phyloP scores from a whole-genome alignment of 2,797 vertebrate genomes.

The Melanotaenia boesemani region DNA sequence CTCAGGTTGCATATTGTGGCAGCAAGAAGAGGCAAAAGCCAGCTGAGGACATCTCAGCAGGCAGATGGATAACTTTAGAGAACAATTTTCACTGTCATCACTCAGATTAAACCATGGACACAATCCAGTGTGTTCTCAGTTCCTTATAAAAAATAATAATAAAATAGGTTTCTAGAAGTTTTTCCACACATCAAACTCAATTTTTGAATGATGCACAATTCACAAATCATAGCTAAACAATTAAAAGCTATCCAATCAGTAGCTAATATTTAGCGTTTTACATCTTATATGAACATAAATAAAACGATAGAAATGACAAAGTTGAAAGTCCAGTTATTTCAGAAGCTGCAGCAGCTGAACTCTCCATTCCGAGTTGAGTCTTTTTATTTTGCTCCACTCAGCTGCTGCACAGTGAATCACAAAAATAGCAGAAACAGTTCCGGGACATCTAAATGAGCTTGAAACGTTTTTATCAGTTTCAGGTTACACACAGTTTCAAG shows the following conservation, averaged over 20 bases:
- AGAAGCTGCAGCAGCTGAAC: constrained; percentile 6
- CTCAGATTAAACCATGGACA: not conserved
- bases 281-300: too few relatives aligned
- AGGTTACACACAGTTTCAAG: constrained; percentile 62
- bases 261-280: too few relatives aligned
- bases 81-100: not conserved
- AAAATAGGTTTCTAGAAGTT: too few relatives aligned
- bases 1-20: constrained; percentile 62
- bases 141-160: not conserved
- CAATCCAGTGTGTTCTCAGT: not conserved
- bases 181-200: not conserved
- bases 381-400: constrained; percentile 14
- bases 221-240: not conserved
- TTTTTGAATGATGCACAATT: not conserved
- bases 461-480: constrained; percentile 61
- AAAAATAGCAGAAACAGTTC: constrained; percentile 53
- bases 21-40: constrained; percentile 42
- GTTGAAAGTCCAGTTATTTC: not conserved
- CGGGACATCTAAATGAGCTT: constrained; percentile 33
- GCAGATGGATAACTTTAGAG: not conserved
- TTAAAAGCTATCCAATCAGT: not conserved
- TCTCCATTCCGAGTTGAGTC: not conserved
- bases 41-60: constrained; percentile 8
- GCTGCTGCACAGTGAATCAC: constrained; percentile 29
- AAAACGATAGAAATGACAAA: not conserved